Evolutionary conservation across 1,140 invertebrate species (phyloP), one percentile per base, ranked within the genome.

Genomic region (Palaemon carinicauda): DNA sequence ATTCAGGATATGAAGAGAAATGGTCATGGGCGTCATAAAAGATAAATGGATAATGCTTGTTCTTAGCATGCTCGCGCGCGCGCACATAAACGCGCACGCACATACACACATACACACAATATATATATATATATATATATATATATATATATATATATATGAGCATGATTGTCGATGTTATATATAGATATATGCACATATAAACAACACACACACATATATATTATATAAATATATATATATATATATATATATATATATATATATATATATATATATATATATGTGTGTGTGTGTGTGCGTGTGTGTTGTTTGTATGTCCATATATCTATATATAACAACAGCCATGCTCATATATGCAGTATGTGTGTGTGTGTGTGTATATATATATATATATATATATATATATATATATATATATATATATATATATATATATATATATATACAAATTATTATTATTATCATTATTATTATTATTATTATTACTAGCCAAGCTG

Each of bases 361-460:
- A n/a, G n/a, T 65, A 65, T 65, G 21, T 65, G 21, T 65, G 10
- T 69, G 24, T 69, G 24, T 27, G 24, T 65, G 3, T 65, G 1
- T 65, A n/a, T n/a, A n/a, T 65, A n/a, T n/a, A 65, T 65, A 65
- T 65, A n/a, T 65, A 69, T 27, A 65, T 65, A 24, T 65, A 65
- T 65, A 65, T 65, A 65, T 65, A 65, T 65, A 65, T 65, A 65
- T 65, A 65, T 65, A 24, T 69, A 69, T 69, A 69, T 27, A 69
- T 27, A 69, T 27, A 69, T 21, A 24, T 21, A 27, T 69, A 24
- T 27, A 69, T 69, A 10, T 21, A 69, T 27, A 24, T 24, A 69
- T 69, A 24, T 21, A 69, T 24, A 0, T 7, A 69, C 17, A n/a
- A n/a, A n/a, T 3, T 69, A n/a, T 24, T 12, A 7, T 41, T 41